Percentiles rank a stretch among this genome's conserved stretches.
phyloP scores from a whole-genome alignment of 2,888 invertebrate genomes.

The Ormyrus thymus region DNA sequence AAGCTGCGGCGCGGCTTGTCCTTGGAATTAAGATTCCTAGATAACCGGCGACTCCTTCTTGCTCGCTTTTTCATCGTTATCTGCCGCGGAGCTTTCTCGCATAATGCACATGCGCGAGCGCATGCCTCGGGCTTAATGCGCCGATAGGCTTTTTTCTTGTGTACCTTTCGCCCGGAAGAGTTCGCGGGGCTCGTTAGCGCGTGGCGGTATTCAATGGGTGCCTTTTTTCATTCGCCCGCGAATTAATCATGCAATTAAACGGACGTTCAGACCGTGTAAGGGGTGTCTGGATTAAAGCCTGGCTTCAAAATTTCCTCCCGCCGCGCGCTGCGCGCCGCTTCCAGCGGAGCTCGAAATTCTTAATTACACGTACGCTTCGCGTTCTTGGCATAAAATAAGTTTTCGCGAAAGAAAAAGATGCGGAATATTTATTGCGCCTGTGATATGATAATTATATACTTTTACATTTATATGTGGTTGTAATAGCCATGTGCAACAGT shows the following conservation, averaged over 20 bases:
- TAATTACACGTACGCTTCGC: too few species aligned
- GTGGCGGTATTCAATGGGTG: neutral
- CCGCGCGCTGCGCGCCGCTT: too few species aligned
- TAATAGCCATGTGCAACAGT: constrained; percentile 27
- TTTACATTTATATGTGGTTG: neutral
- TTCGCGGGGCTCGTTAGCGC: neutral
- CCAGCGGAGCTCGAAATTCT: too few species aligned
- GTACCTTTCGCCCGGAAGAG: neutral
- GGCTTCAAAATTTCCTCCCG: too few species aligned
- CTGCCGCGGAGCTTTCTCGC: neutral
- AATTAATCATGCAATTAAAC: too few species aligned
- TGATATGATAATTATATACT: constrained; percentile 12
- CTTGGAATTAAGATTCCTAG: constrained; percentile 55
- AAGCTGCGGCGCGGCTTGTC: constrained; percentile 29
- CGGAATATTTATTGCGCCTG: neutral
- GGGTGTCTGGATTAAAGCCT: too few species aligned
- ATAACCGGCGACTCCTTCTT: constrained; percentile 48
- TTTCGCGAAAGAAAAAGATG: neutral
- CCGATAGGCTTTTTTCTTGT: too few species aligned
- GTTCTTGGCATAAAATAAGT: too few species aligned
- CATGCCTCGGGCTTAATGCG: too few species aligned
- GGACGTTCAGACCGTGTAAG: too few species aligned
- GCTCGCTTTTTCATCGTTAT: constrained; percentile 16
- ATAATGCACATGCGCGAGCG: too few species aligned
- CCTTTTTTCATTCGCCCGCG: too few species aligned